Evolutionary conservation across 2,797 vertebrate genomes (phyloP).

Genomic region (Lacerta viridis): DNA sequence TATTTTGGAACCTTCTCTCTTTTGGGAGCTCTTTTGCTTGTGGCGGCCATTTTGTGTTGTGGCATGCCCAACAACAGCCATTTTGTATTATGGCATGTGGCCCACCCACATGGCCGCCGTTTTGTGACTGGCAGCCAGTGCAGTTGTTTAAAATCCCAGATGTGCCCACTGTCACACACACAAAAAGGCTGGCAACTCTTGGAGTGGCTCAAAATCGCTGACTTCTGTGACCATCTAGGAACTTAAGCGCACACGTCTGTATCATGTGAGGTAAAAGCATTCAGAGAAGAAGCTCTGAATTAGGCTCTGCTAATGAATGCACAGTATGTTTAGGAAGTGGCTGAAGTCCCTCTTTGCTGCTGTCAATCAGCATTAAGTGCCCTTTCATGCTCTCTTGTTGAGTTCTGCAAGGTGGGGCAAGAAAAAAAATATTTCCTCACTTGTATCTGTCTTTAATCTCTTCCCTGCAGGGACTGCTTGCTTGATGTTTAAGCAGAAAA

Average conservation of each 20-base stretch:
- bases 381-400: conserved; percentile 54
- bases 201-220: neutral
- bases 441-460: conserved; percentile 38
- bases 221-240: neutral
- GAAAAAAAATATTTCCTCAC: conserved; percentile 34
- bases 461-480: conserved; percentile 47
- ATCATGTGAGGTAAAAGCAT: neutral
- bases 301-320: conserved; percentile 1
- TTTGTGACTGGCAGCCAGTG: no score
- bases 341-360: conserved; percentile 16
- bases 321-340: conserved; percentile 16
- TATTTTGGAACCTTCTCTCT: no score
- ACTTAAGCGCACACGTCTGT: neutral
- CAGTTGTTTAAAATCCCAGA: no score
- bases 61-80: no score
- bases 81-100: no score
- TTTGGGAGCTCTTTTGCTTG: no score
- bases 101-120: no score
- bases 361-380: conserved; percentile 24
- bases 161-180: no score
- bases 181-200: no score
- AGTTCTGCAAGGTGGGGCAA: conserved; percentile 47
- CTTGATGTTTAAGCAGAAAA: conserved; percentile 62
- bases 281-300: neutral
- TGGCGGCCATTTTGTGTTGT: no score